Percentiles rank a stretch among this genome's conserved stretches.
Conservation (phyloP, 2,797 vertebrate species). For the Gallinago nigripennis region DNA sequence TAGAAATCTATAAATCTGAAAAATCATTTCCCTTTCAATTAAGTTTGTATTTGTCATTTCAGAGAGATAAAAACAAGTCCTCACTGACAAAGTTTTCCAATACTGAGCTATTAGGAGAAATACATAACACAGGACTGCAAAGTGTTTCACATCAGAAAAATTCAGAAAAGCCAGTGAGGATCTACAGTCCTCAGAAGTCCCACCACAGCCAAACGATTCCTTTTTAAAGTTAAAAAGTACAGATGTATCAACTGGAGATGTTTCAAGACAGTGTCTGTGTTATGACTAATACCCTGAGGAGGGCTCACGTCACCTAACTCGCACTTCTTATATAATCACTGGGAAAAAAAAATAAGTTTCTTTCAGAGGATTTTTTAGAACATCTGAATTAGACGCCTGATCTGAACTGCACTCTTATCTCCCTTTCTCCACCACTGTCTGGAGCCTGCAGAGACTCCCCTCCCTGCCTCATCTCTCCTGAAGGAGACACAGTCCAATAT, state of each 20-base stretch:
- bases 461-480: background rate
- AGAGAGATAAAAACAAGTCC: slow-evolving; percentile 35
- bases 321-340: background rate
- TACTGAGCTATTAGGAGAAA: background rate
- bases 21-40: slow-evolving; percentile 59
- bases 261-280: background rate
- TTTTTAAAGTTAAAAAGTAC: background rate
- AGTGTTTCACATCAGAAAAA: background rate
- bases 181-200: background rate
- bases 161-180: background rate
- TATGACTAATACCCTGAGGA: slow-evolving; percentile 26
- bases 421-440: background rate
- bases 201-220: background rate
- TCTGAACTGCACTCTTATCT: background rate
- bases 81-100: background rate
- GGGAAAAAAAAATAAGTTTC: too few species aligned
- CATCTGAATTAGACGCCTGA: background rate
- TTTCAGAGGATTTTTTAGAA: background rate
- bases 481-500: rapidly evolving
- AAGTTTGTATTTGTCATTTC: slow-evolving; percentile 47
- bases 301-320: background rate
- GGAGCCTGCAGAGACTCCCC: background rate
- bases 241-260: background rate
- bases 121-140: background rate
- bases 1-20: slow-evolving; percentile 52